phyloP scores from a whole-genome alignment of 2,888 invertebrate genomes.

The Harmothoe impar region DNA sequence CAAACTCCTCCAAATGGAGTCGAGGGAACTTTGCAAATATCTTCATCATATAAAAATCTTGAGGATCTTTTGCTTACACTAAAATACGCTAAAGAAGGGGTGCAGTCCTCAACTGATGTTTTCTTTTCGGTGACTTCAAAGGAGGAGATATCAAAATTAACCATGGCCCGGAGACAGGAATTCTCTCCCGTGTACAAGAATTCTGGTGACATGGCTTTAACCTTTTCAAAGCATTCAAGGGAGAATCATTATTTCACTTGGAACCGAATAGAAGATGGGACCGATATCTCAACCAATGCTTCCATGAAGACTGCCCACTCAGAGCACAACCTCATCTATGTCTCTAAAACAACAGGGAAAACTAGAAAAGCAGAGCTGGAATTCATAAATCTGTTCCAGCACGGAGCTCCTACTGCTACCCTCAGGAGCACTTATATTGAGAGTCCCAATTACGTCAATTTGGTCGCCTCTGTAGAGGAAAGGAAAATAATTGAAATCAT shows the following conservation, averaged over 20 bases:
- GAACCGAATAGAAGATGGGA: slow-evolving; percentile 5
- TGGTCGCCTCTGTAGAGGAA: background rate
- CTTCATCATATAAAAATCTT: background rate
- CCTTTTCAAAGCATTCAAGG: background rate
- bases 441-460: background rate
- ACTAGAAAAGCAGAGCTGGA: background rate
- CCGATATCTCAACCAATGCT: background rate
- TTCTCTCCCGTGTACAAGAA: slow-evolving; percentile 16
- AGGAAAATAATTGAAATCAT: background rate
- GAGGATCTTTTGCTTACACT: background rate
- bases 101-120: background rate
- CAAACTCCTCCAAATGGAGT: background rate
- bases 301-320: no score
- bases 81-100: background rate
- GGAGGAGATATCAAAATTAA: background rate
- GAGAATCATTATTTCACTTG: background rate
- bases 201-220: background rate
- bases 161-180: background rate
- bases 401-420: background rate
- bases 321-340: background rate
- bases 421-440: background rate
- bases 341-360: background rate
- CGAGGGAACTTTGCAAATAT: background rate
- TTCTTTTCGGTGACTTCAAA: background rate
- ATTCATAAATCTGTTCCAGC: background rate